These are phyloP conservation scores for Zaprionus gabonicus DNA, from an alignment of 1,140 invertebrate genomes.

Conservation along the genomic window DNA sequence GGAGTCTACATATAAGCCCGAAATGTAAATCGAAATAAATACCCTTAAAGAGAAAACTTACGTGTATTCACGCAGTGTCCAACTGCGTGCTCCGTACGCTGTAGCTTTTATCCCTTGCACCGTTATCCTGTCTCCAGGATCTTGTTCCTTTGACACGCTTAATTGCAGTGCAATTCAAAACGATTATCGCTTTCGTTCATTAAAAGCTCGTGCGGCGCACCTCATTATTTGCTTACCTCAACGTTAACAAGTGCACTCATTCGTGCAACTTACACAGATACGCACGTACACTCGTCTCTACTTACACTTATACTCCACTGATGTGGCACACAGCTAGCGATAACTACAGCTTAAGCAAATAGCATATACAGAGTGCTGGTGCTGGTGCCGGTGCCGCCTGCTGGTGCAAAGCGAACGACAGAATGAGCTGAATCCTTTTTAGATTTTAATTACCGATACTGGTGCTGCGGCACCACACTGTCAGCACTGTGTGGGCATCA, in stretches of 20 bases:
- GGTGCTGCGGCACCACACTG: slow-evolving; percentile 42
- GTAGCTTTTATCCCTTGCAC: slow-evolving; percentile 32
- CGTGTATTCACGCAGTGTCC: not conserved
- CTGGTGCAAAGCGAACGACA: slow-evolving; percentile 28
- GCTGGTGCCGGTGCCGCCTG: slow-evolving; percentile 5
- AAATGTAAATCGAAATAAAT: slow-evolving; percentile 1
- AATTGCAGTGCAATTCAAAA: slow-evolving; percentile 67
- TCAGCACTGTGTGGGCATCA: slow-evolving; percentile 39
- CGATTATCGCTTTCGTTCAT: slow-evolving; percentile 80
- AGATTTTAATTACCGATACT: slow-evolving; percentile 82
- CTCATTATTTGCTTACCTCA: slow-evolving; percentile 74
- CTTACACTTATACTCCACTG: not conserved
- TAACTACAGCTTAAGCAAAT: slow-evolving; percentile 75
- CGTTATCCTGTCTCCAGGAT: slow-evolving; percentile 25
- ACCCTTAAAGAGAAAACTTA: not conserved
- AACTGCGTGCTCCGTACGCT: not conserved
- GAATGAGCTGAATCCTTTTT: slow-evolving; percentile 64
- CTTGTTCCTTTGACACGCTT: slow-evolving; percentile 61
- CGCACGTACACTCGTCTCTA: not conserved
- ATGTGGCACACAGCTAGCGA: slow-evolving; percentile 30
- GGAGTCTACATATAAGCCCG: not conserved
- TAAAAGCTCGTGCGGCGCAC: slow-evolving; percentile 65
- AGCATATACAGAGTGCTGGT: slow-evolving; percentile 20
- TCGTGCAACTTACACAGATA: slow-evolving; percentile 20
- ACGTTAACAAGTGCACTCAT: slow-evolving; percentile 63